Percentiles rank a stretch among this genome's conserved stretches.
Conservation (phyloP, 1,140 invertebrate genomes). For the Eriosoma lanigerum region DNA sequence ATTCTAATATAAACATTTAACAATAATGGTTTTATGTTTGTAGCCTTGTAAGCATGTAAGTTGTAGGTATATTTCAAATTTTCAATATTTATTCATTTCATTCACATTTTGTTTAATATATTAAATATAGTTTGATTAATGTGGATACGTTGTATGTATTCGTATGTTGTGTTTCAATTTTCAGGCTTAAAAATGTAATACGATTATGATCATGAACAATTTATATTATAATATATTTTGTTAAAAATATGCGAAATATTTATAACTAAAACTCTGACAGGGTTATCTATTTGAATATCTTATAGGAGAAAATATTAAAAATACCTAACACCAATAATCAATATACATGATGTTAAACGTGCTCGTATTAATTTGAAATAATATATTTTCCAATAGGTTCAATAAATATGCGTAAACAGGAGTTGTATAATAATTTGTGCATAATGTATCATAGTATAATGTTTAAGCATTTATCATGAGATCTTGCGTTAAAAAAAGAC, state of each 20-base stretch:
- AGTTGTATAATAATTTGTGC: neutral
- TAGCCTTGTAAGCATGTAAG: too few species aligned
- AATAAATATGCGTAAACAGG: neutral
- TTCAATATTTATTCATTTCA: neutral
- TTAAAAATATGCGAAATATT: neutral
- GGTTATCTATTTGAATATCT: neutral
- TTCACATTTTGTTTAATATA: neutral
- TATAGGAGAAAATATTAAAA: neutral
- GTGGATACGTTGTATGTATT: too few species aligned
- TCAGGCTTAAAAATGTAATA: too few species aligned
- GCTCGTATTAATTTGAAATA: neutral
- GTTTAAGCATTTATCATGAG: neutral
- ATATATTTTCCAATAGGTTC: neutral
- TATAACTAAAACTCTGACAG: neutral
- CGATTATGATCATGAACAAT: too few species aligned
- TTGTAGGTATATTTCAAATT: neutral
- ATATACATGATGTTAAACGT: neutral
- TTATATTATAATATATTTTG: neutral
- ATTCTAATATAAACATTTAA: too few species aligned
- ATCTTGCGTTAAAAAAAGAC: too few species aligned
- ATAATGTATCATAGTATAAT: neutral
- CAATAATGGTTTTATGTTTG: too few species aligned
- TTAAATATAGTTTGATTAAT: too few species aligned
- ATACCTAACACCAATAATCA: neutral
- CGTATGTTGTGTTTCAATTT: too few species aligned